Percentiles rank a stretch among this genome's conserved stretches.
phyloP scores from a whole-genome alignment of 2,113 vertebrate genomes.

The Serilophus lunatus region DNA sequence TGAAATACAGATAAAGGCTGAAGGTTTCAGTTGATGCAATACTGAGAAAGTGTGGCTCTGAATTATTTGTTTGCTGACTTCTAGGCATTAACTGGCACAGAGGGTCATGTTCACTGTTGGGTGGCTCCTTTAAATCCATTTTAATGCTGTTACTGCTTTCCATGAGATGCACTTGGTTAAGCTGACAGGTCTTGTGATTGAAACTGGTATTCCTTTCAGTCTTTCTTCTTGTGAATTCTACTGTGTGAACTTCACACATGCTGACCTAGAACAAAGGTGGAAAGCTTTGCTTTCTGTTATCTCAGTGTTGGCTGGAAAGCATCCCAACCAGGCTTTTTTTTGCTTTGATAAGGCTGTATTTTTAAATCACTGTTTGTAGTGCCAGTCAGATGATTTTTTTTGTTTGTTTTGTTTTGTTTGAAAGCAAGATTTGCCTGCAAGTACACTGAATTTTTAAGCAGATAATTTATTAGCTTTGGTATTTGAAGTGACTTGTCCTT shows the following conservation, averaged over 20 bases:
- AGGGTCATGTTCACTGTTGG: background rate
- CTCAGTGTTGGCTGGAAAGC: background rate
- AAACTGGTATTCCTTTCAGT: background rate
- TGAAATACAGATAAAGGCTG: too few relatives aligned
- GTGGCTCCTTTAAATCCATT: background rate
- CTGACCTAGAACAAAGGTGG: conserved; percentile 38
- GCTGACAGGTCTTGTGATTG: background rate
- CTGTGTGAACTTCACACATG: conserved; percentile 28
- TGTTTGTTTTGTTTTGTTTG: background rate
- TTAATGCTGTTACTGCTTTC: background rate
- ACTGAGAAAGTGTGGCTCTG: background rate
- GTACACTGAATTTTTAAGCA: background rate
- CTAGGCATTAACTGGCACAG: background rate
- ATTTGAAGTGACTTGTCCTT: conserved; percentile 31
- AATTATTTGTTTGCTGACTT: background rate
- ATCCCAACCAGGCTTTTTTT: background rate
- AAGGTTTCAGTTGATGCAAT: background rate
- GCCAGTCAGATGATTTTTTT: conserved; percentile 19
- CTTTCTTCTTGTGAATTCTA: conserved; percentile 4
- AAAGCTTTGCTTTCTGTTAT: conserved; percentile 5
- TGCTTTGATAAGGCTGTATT: conserved; percentile 8
- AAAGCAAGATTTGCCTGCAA: background rate
- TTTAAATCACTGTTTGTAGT: conserved; percentile 23
- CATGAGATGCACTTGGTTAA: background rate
- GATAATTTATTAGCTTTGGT: background rate